Evolutionary conservation across 2,797 vertebrate species (phyloP).

Genomic region (Megaceryle alcyon): DNA sequence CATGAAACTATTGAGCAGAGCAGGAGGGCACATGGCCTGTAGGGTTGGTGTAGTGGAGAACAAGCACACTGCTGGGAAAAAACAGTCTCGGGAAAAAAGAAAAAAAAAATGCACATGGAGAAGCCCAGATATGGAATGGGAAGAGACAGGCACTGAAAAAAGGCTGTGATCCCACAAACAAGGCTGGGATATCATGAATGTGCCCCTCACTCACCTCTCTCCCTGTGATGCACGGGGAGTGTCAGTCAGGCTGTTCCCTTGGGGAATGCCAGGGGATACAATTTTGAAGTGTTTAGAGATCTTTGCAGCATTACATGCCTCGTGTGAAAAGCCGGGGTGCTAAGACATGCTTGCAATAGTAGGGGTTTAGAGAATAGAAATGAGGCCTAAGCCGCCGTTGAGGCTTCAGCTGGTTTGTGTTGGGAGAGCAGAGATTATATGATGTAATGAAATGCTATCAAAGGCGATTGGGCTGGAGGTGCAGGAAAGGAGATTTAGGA

Average conservation of each 20-base stretch:
- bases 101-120: not conserved
- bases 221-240: fast-evolving
- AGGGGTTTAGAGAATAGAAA: not conserved
- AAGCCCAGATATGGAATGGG: not conserved
- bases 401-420: not conserved
- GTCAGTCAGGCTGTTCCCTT: not conserved
- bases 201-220: not conserved
- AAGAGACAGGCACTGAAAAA: not conserved
- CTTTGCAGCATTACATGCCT: not conserved
- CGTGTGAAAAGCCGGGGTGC: not conserved
- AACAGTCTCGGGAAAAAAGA: not conserved
- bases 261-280: not conserved
- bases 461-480: not conserved
- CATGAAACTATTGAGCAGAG: not conserved
- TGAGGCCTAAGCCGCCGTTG: not conserved
- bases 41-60: not conserved
- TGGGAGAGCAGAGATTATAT: not conserved
- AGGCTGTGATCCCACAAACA: not conserved
- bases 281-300: not conserved
- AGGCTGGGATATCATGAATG: not conserved
- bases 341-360: not conserved
- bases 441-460: not conserved
- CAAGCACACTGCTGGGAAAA: not conserved
- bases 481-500: not conserved
- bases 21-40: not conserved